Percentiles rank a stretch among this genome's conserved stretches.
phyloP scores from a whole-genome alignment of 2,113 vertebrate genomes.

The Procapra przewalskii region DNA sequence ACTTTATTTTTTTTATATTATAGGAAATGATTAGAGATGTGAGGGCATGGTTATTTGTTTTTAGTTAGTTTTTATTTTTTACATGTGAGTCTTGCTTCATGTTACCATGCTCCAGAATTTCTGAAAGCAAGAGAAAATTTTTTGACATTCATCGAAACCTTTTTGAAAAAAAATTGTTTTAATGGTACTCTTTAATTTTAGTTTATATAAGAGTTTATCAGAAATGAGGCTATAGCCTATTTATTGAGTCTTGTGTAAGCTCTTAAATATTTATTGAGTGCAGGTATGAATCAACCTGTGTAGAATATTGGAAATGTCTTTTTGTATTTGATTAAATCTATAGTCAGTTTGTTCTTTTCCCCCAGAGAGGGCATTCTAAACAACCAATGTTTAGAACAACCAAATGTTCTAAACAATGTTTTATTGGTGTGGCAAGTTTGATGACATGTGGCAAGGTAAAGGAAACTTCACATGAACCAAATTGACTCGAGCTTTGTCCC shows the following conservation, averaged over 20 bases:
- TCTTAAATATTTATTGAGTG: constrained; percentile 7
- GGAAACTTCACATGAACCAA: background rate
- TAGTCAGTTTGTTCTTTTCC: background rate
- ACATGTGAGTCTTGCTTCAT: background rate
- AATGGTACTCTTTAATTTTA: background rate
- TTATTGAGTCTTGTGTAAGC: constrained; percentile 16
- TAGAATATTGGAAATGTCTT: constrained; percentile 22
- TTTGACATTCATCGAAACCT: background rate
- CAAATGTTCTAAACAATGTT: background rate
- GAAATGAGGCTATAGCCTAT: background rate
- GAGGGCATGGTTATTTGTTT: background rate
- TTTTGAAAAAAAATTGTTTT: constrained; percentile 22
- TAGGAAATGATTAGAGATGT: background rate
- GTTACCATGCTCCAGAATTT: background rate
- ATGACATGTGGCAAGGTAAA: background rate
- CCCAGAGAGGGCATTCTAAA: background rate
- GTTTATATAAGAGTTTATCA: constrained; percentile 5
- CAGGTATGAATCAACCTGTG: background rate
- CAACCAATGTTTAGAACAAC: background rate
- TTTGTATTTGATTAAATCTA: background rate
- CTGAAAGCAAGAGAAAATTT: background rate
- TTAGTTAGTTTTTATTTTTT: background rate
- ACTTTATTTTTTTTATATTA: constrained; percentile 8
- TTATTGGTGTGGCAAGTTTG: background rate
- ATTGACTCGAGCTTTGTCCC: background rate